A percentile compares a stretch with the other conserved stretches of the same genome.
phyloP scores from a whole-genome alignment of 2,888 invertebrate species.

The Folsomia candida region DNA sequence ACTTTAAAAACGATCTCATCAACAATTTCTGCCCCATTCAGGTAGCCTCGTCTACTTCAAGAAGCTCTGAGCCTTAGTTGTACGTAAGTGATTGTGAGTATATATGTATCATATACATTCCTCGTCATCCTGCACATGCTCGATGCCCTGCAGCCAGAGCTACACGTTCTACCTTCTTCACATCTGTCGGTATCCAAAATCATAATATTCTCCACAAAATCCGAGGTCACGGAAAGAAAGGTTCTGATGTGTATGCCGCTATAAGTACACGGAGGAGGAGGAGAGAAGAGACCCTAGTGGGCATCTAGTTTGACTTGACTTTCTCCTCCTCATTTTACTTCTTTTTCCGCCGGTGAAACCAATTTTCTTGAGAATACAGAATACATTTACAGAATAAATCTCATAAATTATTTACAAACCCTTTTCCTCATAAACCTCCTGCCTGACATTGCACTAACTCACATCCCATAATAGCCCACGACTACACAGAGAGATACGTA shows the following conservation, averaged over 20 bases:
- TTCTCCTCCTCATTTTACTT: conserved; percentile 11
- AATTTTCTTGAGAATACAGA: conserved; percentile 21
- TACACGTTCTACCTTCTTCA: neutral
- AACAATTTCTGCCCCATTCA: neutral
- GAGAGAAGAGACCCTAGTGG: conserved; percentile 14
- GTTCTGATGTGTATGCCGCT: too few species aligned
- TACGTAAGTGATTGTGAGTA: neutral
- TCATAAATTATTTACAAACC: conserved; percentile 32
- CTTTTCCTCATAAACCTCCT: conserved; percentile 20
- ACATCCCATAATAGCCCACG: conserved; percentile 6
- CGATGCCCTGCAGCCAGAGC: neutral
- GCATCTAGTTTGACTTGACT: conserved; percentile 2
- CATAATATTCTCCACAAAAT: conserved; percentile 9
- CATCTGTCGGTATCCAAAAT: neutral
- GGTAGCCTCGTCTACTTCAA: neutral
- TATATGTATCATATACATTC: too few species aligned
- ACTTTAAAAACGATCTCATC: neutral
- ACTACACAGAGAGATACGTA: neutral
- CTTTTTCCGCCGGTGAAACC: conserved; percentile 15
- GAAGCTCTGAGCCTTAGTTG: neutral
- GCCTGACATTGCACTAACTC: conserved; percentile 1
- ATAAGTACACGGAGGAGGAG: too few species aligned
- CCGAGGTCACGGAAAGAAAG: conserved; percentile 15
- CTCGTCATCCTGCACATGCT: too few species aligned
- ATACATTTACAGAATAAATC: conserved; percentile 32